Conservation (phyloP, 2,113 vertebrate genomes). For the Campylomormyrus tamandua region DNA sequence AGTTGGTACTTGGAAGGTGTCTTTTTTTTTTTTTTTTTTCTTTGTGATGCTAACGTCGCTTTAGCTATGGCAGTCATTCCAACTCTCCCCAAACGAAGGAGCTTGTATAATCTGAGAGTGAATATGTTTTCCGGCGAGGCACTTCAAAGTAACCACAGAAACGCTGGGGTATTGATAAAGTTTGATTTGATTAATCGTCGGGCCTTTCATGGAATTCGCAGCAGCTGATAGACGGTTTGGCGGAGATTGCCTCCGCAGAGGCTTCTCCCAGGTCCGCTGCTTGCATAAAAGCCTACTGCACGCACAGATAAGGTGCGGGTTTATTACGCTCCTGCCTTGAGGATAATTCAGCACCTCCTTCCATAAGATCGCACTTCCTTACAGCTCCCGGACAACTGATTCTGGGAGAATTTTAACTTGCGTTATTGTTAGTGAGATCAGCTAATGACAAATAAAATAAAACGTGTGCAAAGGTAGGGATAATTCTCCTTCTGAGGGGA, state of each 20-base stretch:
- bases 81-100: conserved; percentile 17
- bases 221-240: conserved; percentile 37
- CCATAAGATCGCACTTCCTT: conserved; percentile 46
- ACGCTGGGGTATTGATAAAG: conserved; percentile 40
- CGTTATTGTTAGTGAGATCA: conserved; percentile 45
- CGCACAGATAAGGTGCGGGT: conserved; percentile 49
- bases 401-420: conserved; percentile 35
- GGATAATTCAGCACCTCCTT: conserved; percentile 48
- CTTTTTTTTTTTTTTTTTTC: neutral
- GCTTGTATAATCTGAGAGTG: conserved; percentile 26
- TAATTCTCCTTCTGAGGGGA: conserved; percentile 36
- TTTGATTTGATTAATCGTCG: conserved; percentile 56
- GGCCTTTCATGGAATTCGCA: conserved; percentile 38
- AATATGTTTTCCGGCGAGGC: conserved; percentile 38
- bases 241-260: conserved; percentile 45
- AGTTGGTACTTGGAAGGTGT: neutral
- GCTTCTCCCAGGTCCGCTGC: conserved; percentile 30
- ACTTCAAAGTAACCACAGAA: conserved; percentile 41
- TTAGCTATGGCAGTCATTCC: neutral
- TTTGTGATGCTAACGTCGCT: neutral
- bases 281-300: conserved; percentile 38
- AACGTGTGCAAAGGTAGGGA: conserved; percentile 33
- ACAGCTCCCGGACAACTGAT: conserved; percentile 46
- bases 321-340: conserved; percentile 36
- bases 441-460: conserved; percentile 35